Percentiles rank a stretch among this genome's conserved stretches.
Conservation (phyloP, 2,888 invertebrate genomes). For the Eupsilia transversa region DNA sequence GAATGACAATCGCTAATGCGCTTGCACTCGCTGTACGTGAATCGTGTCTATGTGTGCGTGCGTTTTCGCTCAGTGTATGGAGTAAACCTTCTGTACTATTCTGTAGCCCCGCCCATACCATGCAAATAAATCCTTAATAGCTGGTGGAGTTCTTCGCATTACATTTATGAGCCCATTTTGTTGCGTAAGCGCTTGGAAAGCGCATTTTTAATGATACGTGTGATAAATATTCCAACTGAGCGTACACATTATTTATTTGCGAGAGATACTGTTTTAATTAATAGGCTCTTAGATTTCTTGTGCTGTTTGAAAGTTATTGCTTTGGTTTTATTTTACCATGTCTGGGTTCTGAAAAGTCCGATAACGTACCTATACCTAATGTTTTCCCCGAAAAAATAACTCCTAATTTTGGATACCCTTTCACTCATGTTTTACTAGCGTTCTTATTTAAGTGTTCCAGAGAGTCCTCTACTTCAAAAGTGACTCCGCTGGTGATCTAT, state of each 20-base stretch:
- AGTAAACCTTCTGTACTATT: constrained; percentile 17
- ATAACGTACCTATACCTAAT: not conserved
- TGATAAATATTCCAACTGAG: constrained; percentile 52
- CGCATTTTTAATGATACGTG: constrained; percentile 60
- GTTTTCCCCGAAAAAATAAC: not conserved
- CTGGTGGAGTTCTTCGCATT: constrained; percentile 50
- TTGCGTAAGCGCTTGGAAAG: constrained; percentile 59
- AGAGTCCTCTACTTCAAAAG: not conserved
- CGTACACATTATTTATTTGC: constrained; percentile 45
- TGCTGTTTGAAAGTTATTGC: constrained; percentile 1
- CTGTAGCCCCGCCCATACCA: constrained; percentile 37
- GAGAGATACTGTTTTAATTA: constrained; percentile 45
- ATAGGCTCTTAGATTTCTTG: constrained; percentile 35
- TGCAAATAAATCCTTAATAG: constrained; percentile 72
- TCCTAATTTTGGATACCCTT: not conserved
- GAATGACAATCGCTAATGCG: not conserved
- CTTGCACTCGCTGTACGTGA: not conserved
- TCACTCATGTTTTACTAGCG: not conserved
- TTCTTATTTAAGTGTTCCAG: not conserved
- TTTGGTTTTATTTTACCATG: not conserved
- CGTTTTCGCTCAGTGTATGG: not conserved
- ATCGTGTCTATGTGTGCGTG: not conserved
- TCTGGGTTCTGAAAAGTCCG: not conserved
- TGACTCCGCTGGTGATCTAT: not conserved
- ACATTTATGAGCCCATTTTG: constrained; percentile 64